Base-by-base conservation (phyloP, 1,140 invertebrate genomes). In the Tetragonula clypearis region DNA sequence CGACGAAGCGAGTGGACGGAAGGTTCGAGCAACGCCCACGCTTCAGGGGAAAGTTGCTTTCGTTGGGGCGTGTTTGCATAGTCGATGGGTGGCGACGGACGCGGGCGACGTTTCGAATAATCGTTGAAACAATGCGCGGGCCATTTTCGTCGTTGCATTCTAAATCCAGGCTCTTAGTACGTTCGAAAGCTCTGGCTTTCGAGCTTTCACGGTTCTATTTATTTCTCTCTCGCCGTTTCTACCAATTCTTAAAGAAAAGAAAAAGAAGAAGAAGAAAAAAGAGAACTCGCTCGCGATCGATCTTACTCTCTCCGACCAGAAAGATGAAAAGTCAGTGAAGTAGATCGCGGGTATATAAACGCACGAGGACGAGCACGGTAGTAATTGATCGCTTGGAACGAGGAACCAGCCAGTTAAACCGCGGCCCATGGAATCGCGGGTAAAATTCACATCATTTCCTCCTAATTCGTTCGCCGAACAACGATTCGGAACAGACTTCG, bases 381-480 rank as follows among this genome's bases (percentile, higher is more conserved):
- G 41, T 26, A 53, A 73, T 73, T 73, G 41, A 73, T 53, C 53
- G 21, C 15, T 14, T 21, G 72, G n/a, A 55, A 74, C 53, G 72
- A 30, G n/a, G n/a, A 55, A n/a, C 72, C 53, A 30, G 12, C 19
- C 53, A n/a, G 66, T 35, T 73, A 53, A 41, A 73, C 17, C 72
- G 12, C 49, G 53, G 41, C 6, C n/a, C 72, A 21, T 56, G 56
- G 72, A 30, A 74, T 19, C n/a, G n/a, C n/a, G 49, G n/a, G 30
- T 55, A 56, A 74, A 74, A 74, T 56, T 74, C 53, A 49, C 26
- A 15, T 53, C 49, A 74, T 74, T 74, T 74, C 49, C 49, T 23
- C n/a, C 49, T 74, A 74, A 74, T 55, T 74, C 49, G 72, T 74
- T 56, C n/a, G 0, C 6, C n/a, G 72, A 26, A 26, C 73, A 56